A percentile compares a stretch with the other conserved stretches of the same genome.
Conservation (phyloP, 2,888 invertebrate genomes). For the Halocaridina rubra region DNA sequence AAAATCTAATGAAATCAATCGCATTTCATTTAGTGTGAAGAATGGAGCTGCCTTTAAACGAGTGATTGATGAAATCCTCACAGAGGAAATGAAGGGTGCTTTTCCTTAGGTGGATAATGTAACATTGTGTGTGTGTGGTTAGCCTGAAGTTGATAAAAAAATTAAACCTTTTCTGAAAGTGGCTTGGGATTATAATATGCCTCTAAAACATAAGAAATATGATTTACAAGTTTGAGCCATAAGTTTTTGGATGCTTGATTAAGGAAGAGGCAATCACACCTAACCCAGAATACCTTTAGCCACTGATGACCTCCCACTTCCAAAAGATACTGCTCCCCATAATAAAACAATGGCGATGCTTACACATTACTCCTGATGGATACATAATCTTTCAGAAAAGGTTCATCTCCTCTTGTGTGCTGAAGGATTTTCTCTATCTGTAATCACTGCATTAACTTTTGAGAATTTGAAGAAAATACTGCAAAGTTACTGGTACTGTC, state of each 20-base stretch:
- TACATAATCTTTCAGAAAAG: neutral
- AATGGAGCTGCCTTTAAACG: slow-evolving; percentile 51
- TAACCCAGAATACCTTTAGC: neutral
- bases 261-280: too few relatives aligned
- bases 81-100: slow-evolving; percentile 3
- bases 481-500: neutral
- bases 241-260: too few relatives aligned
- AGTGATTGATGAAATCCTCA: slow-evolving; percentile 35
- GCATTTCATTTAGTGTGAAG: slow-evolving; percentile 57
- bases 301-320: neutral
- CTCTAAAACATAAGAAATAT: too few relatives aligned
- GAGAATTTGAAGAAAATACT: neutral
- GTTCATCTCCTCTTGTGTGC: neutral
- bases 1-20: slow-evolving; percentile 31
- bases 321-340: neutral
- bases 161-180: neutral
- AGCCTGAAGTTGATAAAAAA: neutral
- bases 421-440: neutral
- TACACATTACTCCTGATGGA: slow-evolving; percentile 16
- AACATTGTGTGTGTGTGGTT: neutral
- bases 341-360: neutral
- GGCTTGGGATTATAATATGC: slow-evolving; percentile 3
- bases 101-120: slow-evolving; percentile 3
- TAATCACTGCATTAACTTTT: neutral
- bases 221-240: too few relatives aligned